A percentile compares a stretch with the other conserved stretches of the same genome.
These are phyloP conservation scores for Gastrophysa polygoni DNA, from an alignment of 2,888 invertebrate species.

Conservation along the genomic window DNA sequence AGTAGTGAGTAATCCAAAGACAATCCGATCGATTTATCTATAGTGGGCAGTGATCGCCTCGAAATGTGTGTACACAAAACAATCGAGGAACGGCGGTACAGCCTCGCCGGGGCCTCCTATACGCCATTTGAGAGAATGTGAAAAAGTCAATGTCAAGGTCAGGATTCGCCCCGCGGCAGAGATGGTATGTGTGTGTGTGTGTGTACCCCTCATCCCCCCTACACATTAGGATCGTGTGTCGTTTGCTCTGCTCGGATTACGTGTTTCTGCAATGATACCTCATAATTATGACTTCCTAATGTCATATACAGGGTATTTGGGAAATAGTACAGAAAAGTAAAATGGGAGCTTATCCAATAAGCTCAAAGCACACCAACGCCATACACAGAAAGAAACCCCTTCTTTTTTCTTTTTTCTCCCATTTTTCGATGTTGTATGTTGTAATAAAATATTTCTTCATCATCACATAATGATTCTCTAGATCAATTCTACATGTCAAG, in stretches of 20 bases:
- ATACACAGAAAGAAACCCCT: too few species aligned
- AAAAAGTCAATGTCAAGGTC: conserved; percentile 52
- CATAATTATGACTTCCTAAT: too few species aligned
- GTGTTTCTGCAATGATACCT: not conserved
- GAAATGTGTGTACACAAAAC: not conserved
- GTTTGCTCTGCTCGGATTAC: not conserved
- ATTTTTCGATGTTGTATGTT: too few species aligned
- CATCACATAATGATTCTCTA: too few species aligned
- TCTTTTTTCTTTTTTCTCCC: too few species aligned
- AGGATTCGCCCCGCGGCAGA: conserved; percentile 43
- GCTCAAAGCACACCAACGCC: too few species aligned
- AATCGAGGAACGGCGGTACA: not conserved
- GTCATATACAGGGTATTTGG: too few species aligned
- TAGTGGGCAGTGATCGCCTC: not conserved
- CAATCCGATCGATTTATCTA: not conserved
- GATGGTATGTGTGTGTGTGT: not conserved
- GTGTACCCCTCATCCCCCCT: not conserved
- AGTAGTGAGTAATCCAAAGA: not conserved
- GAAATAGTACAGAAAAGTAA: too few species aligned
- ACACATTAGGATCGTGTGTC: not conserved
- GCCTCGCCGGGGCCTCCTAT: conserved; percentile 48
- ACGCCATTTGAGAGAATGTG: conserved; percentile 41
- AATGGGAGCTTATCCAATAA: too few species aligned
- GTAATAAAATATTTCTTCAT: too few species aligned
- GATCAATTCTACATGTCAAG: too few species aligned